Evolutionary conservation across 2,797 vertebrate genomes (phyloP).

Genomic region (Spheniscus humboldti): DNA sequence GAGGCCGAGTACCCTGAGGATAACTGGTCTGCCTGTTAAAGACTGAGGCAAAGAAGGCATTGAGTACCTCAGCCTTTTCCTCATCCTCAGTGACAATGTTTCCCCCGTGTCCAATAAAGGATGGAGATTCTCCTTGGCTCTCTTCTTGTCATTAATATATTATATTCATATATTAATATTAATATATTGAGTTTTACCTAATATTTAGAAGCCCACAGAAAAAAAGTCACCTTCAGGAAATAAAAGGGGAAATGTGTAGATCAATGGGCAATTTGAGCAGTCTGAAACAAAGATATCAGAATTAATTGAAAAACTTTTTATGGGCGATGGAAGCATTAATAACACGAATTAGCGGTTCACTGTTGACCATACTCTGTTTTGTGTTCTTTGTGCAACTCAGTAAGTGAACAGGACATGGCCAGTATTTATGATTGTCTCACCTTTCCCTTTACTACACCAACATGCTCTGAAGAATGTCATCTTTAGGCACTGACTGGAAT

Average conservation of each 20-base stretch:
- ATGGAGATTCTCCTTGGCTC: too few relatives aligned
- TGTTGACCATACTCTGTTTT: not conserved
- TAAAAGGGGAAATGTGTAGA: not conserved
- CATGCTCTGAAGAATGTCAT: not conserved
- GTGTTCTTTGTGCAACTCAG: not conserved
- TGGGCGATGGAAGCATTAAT: not conserved
- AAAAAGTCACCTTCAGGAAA: conserved; percentile 7
- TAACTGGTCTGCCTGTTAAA: too few relatives aligned
- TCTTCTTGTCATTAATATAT: too few relatives aligned
- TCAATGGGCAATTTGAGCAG: not conserved
- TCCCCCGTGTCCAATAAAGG: too few relatives aligned
- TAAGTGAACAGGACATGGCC: not conserved
- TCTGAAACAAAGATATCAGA: not conserved
- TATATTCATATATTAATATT: too few relatives aligned
- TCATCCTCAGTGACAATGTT: too few relatives aligned
- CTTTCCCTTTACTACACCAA: not conserved
- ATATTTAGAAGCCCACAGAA: not conserved
- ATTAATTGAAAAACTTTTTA: not conserved
- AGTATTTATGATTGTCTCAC: not conserved
- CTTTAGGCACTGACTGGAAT: not conserved
- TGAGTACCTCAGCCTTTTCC: too few relatives aligned
- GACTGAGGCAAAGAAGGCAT: too few relatives aligned
- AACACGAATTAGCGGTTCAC: not conserved
- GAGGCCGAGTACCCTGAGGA: too few relatives aligned
- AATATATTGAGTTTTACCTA: not conserved